These are phyloP conservation scores for Nephrotoma guestfalica DNA, from an alignment of 2,888 invertebrate species.

Conservation along the genomic window DNA sequence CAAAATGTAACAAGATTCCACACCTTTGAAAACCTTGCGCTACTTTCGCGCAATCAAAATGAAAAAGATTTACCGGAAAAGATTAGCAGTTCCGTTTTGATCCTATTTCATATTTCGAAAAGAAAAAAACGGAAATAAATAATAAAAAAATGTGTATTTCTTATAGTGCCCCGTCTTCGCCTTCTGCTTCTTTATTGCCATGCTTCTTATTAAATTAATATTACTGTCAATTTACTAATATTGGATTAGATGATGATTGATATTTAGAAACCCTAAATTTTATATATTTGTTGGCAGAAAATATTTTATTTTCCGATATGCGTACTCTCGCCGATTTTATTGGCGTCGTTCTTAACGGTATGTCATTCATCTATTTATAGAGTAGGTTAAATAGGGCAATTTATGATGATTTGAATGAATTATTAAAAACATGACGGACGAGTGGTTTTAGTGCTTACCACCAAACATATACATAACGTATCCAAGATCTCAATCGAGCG, in stretches of 20 bases:
- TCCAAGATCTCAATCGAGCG: too few relatives aligned
- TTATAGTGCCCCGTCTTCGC: background rate
- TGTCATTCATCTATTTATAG: too few relatives aligned
- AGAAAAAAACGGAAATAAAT: background rate
- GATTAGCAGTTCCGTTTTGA: background rate
- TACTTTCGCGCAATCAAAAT: background rate
- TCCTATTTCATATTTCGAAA: background rate
- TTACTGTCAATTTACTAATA: background rate
- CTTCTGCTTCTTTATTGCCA: background rate
- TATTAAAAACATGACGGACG: too few relatives aligned
- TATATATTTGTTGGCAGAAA: background rate
- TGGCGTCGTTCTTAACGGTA: too few relatives aligned
- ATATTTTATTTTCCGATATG: too few relatives aligned
- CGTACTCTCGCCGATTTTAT: too few relatives aligned
- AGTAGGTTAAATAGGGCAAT: too few relatives aligned
- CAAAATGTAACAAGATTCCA: background rate
- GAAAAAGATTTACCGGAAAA: background rate
- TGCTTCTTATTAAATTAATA: background rate
- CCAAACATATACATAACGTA: too few relatives aligned
- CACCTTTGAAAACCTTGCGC: background rate
- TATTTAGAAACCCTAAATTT: background rate
- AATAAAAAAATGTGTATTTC: background rate
- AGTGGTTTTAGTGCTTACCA: too few relatives aligned
- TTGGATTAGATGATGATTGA: background rate
- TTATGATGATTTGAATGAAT: too few relatives aligned